Base-by-base conservation (phyloP, 53 echinoderm and acorn worm genomes). In the Arbacia lixula region DNA sequence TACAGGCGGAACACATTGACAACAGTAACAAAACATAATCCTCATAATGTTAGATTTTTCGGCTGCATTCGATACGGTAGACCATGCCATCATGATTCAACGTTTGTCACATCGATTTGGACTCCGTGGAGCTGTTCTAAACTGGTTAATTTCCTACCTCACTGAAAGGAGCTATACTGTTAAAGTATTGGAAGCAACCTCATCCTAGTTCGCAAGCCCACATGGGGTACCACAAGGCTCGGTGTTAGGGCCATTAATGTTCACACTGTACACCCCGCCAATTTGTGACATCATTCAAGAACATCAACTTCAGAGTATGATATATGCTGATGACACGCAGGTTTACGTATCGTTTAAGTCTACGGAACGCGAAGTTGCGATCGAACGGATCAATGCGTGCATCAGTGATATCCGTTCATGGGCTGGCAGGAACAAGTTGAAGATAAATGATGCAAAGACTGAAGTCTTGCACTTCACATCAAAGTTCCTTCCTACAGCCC, bases 391-490 rank as follows among this genome's bases (percentile, higher is more conserved):
- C 16, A 73, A 73, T 52, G 33, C 3, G 50, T 73, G 73, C 53
- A 53, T 73, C 11, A 28, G 19, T 33, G 75, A 75, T 54, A 75
- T 75, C 36, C 17, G 53, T 16, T 75, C 55, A 6, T 75, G 76
- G 86, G 34, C 71, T 4, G 41, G 28, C 16, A 60, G 32, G 25
- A 86, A 76, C 31, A 69, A 86, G 49, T 31, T 83, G 5, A 83
- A 35, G 19, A 62, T 83, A 3, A 83, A 83, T 49, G 76, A 75
- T 3, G 37, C 21, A 25, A 86, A 75, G 33, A 63, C 76, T 14
- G 86, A 86, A 75, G 49, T 74, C 11, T 2, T 85, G 27, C 72
- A 85, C 43, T 6, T 86, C 9, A 63, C 86, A 27, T 86, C 76
- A 6, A 86, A 74, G 29, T 86, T 86, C 65, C 46, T 86, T 21